Base-by-base conservation (phyloP, 2,797 vertebrate species). In the Paratrypauchen microcephalus region DNA sequence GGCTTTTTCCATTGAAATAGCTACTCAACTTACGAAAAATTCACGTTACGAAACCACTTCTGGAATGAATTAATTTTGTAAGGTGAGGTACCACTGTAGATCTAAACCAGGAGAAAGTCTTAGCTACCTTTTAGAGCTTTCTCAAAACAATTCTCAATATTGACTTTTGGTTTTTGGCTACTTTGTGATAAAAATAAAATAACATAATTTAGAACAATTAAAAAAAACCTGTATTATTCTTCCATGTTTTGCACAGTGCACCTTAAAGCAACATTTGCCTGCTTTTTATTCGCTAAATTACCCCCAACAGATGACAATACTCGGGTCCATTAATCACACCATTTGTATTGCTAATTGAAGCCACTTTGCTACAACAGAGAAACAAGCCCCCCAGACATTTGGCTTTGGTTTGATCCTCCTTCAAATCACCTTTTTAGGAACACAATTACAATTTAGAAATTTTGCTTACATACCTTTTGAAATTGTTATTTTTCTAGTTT, bases 231-330 rank as follows among this genome's bases (percentile, higher is more conserved):
- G 5, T n/a, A 52, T 18, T 52, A 6, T 8, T 52, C 19, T n/a
- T 6, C 16, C 16, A 55, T 28, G 16, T 21, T 61, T 61, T 32
- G 32, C 19, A 21, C 52, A 63, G 23, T n/a, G 21, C 39, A 45
- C 28, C 48, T 21, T 41, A 28, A 21, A 36, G 59, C 59, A 36
- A 61, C 59, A 61, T 61, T 61, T 39, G 59, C 21, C 32, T 21
- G 59, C 32, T 61, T 32, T 61, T 63, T 24, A 63, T 47, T 24
- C 61, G 39, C 21, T 63, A 47, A 63, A 63, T 63, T 63, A 63
- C 36, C 12, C 24, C 15, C 39, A 47, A 26, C 61, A 63, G 21
- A 63, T 47, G 39, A 15, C 11, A 24, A 23, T 26, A 24, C 39
- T 47, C 21, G 5, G 61, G 5, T 45, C 61, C 61, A 63, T 63